A percentile compares a stretch with the other conserved stretches of the same genome.
These are phyloP conservation scores for Actinostola sp. DNA, from an alignment of 92 coral and sea anemone species.

Conservation along the genomic window DNA sequence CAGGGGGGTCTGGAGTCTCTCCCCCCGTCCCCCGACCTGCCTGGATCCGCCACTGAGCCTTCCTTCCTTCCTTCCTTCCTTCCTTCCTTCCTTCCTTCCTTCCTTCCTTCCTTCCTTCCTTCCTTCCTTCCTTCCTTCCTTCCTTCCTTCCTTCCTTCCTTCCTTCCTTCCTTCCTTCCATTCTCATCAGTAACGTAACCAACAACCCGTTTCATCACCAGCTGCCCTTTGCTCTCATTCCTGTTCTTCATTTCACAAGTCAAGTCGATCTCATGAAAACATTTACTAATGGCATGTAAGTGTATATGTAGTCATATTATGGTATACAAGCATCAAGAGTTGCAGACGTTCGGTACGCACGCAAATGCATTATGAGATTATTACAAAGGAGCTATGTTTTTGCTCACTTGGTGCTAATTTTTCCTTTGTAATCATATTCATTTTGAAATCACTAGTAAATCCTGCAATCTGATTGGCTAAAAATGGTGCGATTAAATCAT, in stretches of 20 bases:
- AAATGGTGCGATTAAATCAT: no score
- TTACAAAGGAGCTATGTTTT: background rate
- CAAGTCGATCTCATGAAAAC: slow-evolving; percentile 75
- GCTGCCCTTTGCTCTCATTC: slow-evolving; percentile 94
- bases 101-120: no score
- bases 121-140: no score
- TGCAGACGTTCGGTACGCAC: no score
- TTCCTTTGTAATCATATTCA: background rate
- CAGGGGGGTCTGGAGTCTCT: no score
- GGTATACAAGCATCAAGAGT: no score
- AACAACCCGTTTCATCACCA: slow-evolving; percentile 2
- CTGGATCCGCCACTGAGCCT: no score
- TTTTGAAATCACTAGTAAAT: no score
- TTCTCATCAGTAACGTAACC: background rate
- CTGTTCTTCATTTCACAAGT: slow-evolving; percentile 91
- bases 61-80: no score
- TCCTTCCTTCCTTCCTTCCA: background rate
- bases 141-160: background rate
- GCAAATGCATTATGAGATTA: background rate
- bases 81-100: no score
- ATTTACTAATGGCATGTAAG: slow-evolving; percentile 85
- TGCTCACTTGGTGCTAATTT: background rate
- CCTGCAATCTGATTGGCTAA: no score
- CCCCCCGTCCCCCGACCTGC: no score
- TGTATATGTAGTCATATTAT: background rate